Base-by-base conservation (phyloP, 1,140 invertebrate species). In the Drosophila sp. region DNA sequence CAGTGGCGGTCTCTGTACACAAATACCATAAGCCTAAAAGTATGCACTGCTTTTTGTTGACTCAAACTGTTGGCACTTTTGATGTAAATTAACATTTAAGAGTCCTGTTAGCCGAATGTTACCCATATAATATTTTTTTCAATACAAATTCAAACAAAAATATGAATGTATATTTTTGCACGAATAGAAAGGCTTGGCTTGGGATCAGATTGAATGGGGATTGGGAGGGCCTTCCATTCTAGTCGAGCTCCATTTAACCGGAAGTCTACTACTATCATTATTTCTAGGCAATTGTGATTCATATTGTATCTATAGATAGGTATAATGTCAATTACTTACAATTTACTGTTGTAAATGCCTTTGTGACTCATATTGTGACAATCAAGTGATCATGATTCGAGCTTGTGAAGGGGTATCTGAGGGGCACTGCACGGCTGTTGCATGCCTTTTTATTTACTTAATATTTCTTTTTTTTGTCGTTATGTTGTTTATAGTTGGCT, bases 381-480 rank as follows among this genome's bases (percentile, higher is more conserved):
- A 33, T 58, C 32, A 35, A 58, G 38, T 38, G 56, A 38, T 58
- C 32, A 10, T 10, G 44, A 27, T 10, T 1, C 35, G 11, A 27
- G 44, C 17, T 0, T 4, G n/a, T 2, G 11, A n/a, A 40, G 38
- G 38, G n/a, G n/a, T n/a, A 17, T 29, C 30, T 30, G 54, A 10
- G 29, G 0, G 10, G 10, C 2, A 27, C 5, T 55, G 54, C 3
- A 29, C 29, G 4, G 27, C 23, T 58, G 56, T 58, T 58, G 56
- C 56, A 58, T 58, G 56, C 56, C 56, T 58, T 58, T 57, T 58
- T 58, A 38, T 38, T 58, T 50, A 27, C 44, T 50, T 50, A 50
- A 47, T 50, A 11, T 38, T 55, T 30, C 25, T 6, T 55, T 29
- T 30, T 30, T 55, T 11, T 30, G 29, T 55, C 7, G 8, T 55